Evolutionary conservation across 2,113 vertebrate species (phyloP).

Genomic region (Pyxicephalus adspersus): DNA sequence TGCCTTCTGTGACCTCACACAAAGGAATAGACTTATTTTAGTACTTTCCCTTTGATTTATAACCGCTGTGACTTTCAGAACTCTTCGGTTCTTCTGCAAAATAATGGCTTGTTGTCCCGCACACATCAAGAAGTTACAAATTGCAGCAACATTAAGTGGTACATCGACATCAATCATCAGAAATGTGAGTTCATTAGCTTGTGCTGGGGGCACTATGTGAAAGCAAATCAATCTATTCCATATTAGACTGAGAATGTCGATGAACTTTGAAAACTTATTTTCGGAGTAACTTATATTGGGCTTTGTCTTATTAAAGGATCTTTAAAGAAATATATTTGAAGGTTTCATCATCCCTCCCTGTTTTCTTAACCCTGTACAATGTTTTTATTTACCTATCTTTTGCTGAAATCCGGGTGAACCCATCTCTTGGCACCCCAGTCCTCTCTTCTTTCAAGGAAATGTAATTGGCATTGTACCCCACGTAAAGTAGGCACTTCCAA

Average conservation of each 20-base stretch:
- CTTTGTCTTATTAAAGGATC: too few species aligned
- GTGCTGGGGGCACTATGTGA: not conserved
- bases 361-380: too few species aligned
- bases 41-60: not conserved
- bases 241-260: not conserved
- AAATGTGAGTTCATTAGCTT: not conserved
- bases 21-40: not conserved
- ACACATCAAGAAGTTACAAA: constrained; percentile 1
- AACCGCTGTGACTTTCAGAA: not conserved
- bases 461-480: too few species aligned
- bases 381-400: too few species aligned
- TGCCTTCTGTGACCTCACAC: too few species aligned
- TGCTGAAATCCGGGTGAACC: too few species aligned
- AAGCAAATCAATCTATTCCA: not conserved
- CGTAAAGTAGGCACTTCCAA: too few species aligned
- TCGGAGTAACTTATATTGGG: not conserved
- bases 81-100: not conserved
- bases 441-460: too few species aligned
- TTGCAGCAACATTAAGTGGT: not conserved
- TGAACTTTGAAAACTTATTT: not conserved
- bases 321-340: too few species aligned
- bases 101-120: not conserved
- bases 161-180: not conserved
- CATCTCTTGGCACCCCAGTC: too few species aligned
- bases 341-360: too few species aligned